Conservation (phyloP, 35 echinoderm and acorn worm genomes). For the Anneissia japonica region DNA sequence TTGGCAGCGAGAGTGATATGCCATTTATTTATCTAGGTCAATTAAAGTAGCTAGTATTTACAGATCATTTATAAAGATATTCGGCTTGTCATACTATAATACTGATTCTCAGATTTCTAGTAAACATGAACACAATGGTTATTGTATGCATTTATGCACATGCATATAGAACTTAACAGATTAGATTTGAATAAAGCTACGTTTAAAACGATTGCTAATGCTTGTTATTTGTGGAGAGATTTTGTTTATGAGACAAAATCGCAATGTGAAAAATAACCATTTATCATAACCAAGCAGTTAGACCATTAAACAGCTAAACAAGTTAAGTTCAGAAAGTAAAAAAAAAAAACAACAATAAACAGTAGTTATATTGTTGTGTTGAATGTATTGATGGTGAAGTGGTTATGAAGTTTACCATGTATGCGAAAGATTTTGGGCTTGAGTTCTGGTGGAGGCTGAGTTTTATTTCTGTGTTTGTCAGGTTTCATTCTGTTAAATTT, state of each 20-base stretch:
- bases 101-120: background rate
- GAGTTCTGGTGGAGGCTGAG: too few species aligned
- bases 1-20: background rate
- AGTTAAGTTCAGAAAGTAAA: too few species aligned
- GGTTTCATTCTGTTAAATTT: too few species aligned
- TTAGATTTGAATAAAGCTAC: background rate
- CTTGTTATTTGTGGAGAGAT: background rate
- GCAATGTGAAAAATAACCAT: background rate
- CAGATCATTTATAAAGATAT: background rate
- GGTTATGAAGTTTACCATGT: too few species aligned
- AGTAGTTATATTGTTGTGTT: too few species aligned
- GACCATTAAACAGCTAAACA: too few species aligned
- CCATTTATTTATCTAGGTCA: background rate
- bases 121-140: background rate
- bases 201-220: background rate
- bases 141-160: background rate
- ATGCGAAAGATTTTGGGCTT: too few species aligned
- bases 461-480: too few species aligned
- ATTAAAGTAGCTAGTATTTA: background rate
- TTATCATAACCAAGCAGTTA: too few species aligned
- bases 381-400: too few species aligned
- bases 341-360: too few species aligned
- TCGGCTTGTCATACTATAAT: background rate
- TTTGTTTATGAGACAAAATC: background rate
- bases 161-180: background rate